Percentiles rank a stretch among this genome's conserved stretches.
phyloP scores from a whole-genome alignment of 2,888 invertebrate genomes.

The Euzetes globulus region DNA sequence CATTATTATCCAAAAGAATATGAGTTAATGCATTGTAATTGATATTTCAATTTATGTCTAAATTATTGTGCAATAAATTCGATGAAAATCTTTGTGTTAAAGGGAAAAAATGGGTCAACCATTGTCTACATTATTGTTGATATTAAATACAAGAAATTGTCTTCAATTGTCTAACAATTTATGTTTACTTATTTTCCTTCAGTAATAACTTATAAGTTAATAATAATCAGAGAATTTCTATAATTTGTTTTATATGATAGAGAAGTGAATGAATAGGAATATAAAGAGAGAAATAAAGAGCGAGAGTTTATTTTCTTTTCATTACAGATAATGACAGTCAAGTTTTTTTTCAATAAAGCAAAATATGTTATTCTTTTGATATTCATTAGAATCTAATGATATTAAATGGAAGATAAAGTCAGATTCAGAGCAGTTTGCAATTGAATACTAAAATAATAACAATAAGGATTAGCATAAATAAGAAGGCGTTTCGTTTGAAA shows the following conservation, averaged over 20 bases:
- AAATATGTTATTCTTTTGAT: neutral
- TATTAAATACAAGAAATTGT: neutral
- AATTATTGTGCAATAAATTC: no score
- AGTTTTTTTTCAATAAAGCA: constrained; percentile 2
- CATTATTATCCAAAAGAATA: neutral
- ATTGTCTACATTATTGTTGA: neutral
- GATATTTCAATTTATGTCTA: no score
- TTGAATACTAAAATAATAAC: neutral
- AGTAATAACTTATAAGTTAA: neutral
- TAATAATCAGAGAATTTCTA: neutral
- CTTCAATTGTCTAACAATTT: no score
- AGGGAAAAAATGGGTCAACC: constrained; percentile 1
- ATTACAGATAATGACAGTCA: neutral
- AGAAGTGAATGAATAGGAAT: neutral
- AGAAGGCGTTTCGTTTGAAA: neutral
- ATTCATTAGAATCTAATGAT: neutral
- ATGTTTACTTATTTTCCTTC: neutral
- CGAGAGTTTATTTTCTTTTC: neutral
- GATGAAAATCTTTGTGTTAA: no score
- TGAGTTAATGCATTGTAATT: no score
- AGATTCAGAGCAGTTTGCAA: neutral
- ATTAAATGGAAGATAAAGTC: neutral
- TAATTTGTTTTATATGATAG: neutral
- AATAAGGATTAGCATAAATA: neutral
- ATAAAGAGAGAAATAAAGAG: neutral